Evolutionary conservation across 2,113 vertebrate species (phyloP), one percentile per base, ranked within the genome.

Genomic region (Cephalopterus ornatus): DNA sequence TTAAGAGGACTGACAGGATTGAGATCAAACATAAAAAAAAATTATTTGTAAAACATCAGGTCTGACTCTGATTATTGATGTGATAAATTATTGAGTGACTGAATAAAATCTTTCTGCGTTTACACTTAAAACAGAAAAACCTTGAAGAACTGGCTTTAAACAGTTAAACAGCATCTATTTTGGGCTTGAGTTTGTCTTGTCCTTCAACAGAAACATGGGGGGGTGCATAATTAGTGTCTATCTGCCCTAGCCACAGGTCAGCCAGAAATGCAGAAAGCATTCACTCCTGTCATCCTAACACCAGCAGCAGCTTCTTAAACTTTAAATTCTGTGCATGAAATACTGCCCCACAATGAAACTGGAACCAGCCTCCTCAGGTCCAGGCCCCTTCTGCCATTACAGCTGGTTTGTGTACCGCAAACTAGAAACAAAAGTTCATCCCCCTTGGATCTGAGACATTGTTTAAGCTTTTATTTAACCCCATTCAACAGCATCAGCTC

Each of bases 11-110:
- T 96, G 96, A 96, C 95, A 96, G 85, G 52, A 93, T 4, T 63
- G 79, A 93, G 79, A 96, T 94, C 75, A 96, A 93, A 94, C 83
- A 94, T 39, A 1, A 56, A 87, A 93, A 92, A 93, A 95, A 89
- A 92, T 78, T 96, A 94, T 95, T 93, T 96, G 95, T 76, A 96
- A 96, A 96, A 95, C 92, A 94, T 93, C 66, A 95, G 88, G 79
- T 87, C 83, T 96, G 72, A 92, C 90, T 94, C 50, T 80, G 95
- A 90, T 96, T 96, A 96, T 88, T 94, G 95, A 95, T 91, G 85
- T 68, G 83, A 96, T 97, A 92, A 97, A 95, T 95, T 95, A 96
- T 92, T 96, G 72, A 97, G 63, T 68, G 73, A 70, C 89, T 92
- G 73, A 68, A 88, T 55, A 89, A 94, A 94, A 81, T 73, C 65